Base-by-base conservation (phyloP, 2,113 vertebrate genomes). In the Carettochelys insculpta region DNA sequence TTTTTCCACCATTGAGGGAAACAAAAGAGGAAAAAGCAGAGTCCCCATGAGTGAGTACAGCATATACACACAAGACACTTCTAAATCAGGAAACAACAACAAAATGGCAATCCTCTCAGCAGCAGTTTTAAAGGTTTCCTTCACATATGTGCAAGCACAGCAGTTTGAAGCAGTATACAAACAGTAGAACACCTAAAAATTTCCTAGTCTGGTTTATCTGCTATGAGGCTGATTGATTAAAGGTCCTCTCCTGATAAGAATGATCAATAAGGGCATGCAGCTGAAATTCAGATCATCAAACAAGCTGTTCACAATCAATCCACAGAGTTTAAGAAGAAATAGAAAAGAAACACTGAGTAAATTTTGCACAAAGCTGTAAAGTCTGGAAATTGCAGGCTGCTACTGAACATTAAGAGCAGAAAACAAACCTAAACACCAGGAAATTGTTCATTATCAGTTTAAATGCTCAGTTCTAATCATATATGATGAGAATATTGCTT, bases 271-370 rank as follows among this genome's bases (percentile, higher is more conserved):
- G 6, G 76, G 80, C 94, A 85, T 3, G 4, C 27, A 85, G 7
- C 76, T 93, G 7, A 83, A 50, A 89, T 84, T 24, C 48, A 88
- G 45, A 81, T 87, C 77, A 65, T 73, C 65, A 94, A 85, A 2
- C 2, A 91, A 94, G 82, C 45, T 27, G 19, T 8, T 34, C 43
- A 31, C 78, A 73, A 27, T 34, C 3, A 4, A 19, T 82, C 7
- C 2, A 2, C 2, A 76, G 12, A 71, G 19, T 77, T 3, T 20
- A 12, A 9, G 9, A 20, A 48, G 11, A 29, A 6, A 13, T 0
- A 77, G 1, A 11, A 71, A 7, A 90, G 0, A 78, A 5, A 38
- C 34, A 13, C 45, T 76, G 2, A 52, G 19, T 34, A 14, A 43
- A 34, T 61, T 56, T 50, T 43, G 3, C 56, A 52, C n/a, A 90